These are phyloP conservation scores for Apocheima hispidaria DNA, from an alignment of 2,888 invertebrate species.

Conservation along the genomic window DNA sequence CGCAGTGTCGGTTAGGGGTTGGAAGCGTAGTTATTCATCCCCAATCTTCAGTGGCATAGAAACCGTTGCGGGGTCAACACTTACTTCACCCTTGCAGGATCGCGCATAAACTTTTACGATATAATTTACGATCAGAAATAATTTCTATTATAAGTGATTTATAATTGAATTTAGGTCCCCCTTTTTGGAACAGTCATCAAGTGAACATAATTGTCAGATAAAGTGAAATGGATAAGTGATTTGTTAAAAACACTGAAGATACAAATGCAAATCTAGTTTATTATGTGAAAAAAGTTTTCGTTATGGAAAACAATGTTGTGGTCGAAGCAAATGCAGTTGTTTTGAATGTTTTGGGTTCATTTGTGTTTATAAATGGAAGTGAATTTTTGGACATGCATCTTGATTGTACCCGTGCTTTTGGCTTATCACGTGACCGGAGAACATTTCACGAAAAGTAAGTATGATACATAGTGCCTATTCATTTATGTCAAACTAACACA, in stretches of 20 bases:
- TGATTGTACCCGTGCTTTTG: conserved; percentile 65
- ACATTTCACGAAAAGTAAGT: conserved; percentile 69
- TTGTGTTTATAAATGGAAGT: conserved; percentile 81
- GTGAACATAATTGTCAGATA: neutral
- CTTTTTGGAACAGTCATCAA: neutral
- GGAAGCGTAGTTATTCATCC: conserved; percentile 63
- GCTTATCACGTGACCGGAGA: conserved; percentile 62
- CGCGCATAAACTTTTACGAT: conserved; percentile 64
- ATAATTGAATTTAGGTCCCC: neutral
- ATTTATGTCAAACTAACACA: too few relatives aligned
- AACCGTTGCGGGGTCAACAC: conserved; percentile 48
- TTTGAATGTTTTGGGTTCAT: conserved; percentile 60
- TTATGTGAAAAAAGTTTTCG: conserved; percentile 45
- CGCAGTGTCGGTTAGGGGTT: conserved; percentile 58
- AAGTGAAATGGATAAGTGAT: conserved; percentile 27
- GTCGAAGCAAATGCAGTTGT: conserved; percentile 55
- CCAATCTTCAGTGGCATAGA: conserved; percentile 62
- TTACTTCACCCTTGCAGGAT: conserved; percentile 37
- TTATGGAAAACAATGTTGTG: conserved; percentile 76
- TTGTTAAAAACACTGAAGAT: neutral
- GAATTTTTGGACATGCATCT: conserved; percentile 71
- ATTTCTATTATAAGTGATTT: neutral
- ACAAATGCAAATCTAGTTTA: conserved; percentile 7
- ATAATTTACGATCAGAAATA: conserved; percentile 19
- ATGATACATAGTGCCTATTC: too few relatives aligned